A percentile compares a stretch with the other conserved stretches of the same genome.
phyloP scores from a whole-genome alignment of 2,113 vertebrate species.

The Calyptomena viridis region DNA sequence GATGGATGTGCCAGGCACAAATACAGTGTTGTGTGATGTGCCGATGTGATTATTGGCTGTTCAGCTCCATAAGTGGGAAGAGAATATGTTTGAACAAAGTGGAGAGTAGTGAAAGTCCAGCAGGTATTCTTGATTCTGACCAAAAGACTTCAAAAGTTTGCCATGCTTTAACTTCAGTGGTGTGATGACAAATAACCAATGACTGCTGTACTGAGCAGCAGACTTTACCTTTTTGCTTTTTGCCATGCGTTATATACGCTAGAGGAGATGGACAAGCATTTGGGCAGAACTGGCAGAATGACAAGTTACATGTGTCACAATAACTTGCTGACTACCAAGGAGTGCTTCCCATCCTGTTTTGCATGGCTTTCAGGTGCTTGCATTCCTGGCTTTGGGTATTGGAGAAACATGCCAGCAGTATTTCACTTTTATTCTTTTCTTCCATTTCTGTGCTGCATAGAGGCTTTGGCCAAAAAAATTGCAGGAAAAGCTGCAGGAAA shows the following conservation, averaged over 20 bases:
- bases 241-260: neutral
- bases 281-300: neutral
- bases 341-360: neutral
- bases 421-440: neutral
- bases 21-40: neutral
- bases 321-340: neutral
- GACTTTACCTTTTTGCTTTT: neutral
- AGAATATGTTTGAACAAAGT: neutral
- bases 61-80: neutral
- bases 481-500: too few relatives aligned
- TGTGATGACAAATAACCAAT: neutral
- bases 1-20: neutral
- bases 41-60: neutral
- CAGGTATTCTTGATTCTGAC: neutral
- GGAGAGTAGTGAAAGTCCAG: neutral
- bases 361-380: neutral
- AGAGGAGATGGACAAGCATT: neutral
- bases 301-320: fast-evolving
- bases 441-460: neutral
- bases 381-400: neutral
- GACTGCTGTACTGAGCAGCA: neutral
- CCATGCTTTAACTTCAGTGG: neutral
- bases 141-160: neutral
- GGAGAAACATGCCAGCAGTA: neutral
- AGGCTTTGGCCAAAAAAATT: neutral